A percentile compares a stretch with the other conserved stretches of the same genome.
phyloP scores from a whole-genome alignment of 2,888 invertebrate genomes.

The Penaeus monodon region DNA sequence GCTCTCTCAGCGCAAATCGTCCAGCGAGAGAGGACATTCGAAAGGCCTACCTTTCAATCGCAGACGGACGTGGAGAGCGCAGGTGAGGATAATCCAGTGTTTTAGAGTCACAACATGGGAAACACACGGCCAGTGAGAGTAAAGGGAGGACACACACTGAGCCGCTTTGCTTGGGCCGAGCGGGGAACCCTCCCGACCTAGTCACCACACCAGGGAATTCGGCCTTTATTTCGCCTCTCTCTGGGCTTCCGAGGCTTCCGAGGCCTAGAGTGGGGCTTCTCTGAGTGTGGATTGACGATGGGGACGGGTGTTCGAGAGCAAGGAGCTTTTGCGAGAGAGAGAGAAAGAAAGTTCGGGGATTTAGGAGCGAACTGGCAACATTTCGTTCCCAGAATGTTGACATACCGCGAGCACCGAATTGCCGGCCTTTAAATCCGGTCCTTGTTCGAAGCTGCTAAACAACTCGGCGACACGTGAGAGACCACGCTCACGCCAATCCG shows the following conservation, averaged over 20 bases:
- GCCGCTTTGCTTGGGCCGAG: conserved; percentile 39
- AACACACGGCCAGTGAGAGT: neutral
- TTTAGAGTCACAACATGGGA: neutral
- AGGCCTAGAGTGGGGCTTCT: neutral
- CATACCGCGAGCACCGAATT: conserved; percentile 31
- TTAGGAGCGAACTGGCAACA: conserved; percentile 35
- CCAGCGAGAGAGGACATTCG: no score
- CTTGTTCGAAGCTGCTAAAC: conserved; percentile 32
- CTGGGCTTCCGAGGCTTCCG: neutral
- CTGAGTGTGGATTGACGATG: no score
- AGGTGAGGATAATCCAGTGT: conserved; percentile 33
- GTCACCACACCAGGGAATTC: neutral
- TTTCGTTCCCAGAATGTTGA: conserved; percentile 56
- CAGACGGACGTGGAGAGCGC: neutral
- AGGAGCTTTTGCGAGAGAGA: no score
- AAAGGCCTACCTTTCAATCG: neutral
- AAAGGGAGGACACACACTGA: conserved; percentile 27
- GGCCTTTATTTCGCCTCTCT: conserved; percentile 8
- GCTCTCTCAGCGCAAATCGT: no score
- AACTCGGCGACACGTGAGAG: conserved; percentile 45
- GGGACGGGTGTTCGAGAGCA: no score
- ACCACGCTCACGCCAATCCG: neutral
- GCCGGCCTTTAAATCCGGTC: conserved; percentile 57
- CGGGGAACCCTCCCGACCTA: conserved; percentile 44
- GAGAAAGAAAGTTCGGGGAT: neutral